phyloP scores from a whole-genome alignment of 2,888 invertebrate genomes.

The Agriopis marginaria region DNA sequence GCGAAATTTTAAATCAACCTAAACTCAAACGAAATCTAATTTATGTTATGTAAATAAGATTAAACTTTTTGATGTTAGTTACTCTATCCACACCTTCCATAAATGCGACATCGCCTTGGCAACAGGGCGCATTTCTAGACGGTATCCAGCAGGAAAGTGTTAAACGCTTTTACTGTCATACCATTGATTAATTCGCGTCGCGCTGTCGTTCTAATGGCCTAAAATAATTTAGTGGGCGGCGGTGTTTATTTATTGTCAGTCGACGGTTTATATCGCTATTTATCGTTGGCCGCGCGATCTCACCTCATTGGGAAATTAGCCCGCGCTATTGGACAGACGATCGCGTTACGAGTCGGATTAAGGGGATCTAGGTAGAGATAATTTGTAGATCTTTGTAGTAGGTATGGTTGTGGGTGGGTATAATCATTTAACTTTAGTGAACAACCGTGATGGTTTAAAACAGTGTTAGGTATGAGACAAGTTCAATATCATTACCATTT shows the following conservation, averaged over 20 bases:
- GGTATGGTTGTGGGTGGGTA: no score
- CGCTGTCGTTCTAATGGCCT: conserved; percentile 80
- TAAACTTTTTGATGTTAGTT: no score
- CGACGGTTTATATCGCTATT: conserved; percentile 66
- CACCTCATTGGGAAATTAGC: conserved; percentile 34
- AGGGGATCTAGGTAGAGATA: neutral
- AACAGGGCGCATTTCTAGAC: conserved; percentile 50
- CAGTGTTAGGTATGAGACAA: neutral
- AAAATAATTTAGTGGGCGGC: conserved; percentile 83
- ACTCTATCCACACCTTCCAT: conserved; percentile 26
- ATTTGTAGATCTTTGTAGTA: neutral
- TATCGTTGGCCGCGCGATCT: conserved; percentile 50
- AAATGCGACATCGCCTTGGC: conserved; percentile 45
- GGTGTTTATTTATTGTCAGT: conserved; percentile 76
- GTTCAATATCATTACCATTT: neutral
- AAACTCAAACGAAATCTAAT: no score
- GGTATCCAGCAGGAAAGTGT: conserved; percentile 71
- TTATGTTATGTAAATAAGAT: no score
- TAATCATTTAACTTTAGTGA: no score
- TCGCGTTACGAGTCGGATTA: conserved; percentile 15
- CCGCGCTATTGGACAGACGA: conserved; percentile 23
- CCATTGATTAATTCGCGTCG: conserved; percentile 82
- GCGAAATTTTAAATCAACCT: no score
- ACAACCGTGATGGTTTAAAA: no score
- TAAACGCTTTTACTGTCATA: conserved; percentile 82